phyloP scores from a whole-genome alignment of 2,888 invertebrate species.

The Portevinia maculata region DNA sequence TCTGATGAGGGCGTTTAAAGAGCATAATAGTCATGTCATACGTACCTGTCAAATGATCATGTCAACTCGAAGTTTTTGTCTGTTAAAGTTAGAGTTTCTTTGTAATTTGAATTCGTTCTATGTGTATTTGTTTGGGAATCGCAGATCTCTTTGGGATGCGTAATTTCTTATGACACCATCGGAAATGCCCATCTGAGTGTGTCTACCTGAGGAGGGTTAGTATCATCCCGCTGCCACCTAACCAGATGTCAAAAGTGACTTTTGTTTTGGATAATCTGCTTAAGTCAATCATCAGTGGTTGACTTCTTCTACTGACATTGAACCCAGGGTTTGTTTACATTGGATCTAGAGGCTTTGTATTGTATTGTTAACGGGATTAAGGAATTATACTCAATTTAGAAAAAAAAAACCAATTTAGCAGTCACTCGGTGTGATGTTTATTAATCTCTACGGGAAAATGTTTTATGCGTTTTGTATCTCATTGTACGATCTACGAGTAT shows the following conservation, averaged over 20 bases:
- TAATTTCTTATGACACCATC: slow-evolving; percentile 71
- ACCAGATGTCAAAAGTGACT: slow-evolving; percentile 70
- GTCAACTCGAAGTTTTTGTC: slow-evolving; percentile 44
- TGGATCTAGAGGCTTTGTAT: slow-evolving; percentile 57
- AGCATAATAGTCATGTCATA: slow-evolving; percentile 72
- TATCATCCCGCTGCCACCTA: slow-evolving; percentile 37
- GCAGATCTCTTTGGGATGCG: slow-evolving; percentile 58
- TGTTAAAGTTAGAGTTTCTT: slow-evolving; percentile 51
- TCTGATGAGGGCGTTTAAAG: slow-evolving; percentile 69
- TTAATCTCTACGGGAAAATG: slow-evolving; percentile 26
- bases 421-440: slow-evolving; percentile 30
- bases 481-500: not conserved
- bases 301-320: slow-evolving; percentile 49
- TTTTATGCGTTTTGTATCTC: slow-evolving; percentile 29
- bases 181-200: slow-evolving; percentile 53
- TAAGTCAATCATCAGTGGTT: slow-evolving; percentile 69
- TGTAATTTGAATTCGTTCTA: slow-evolving; percentile 31
- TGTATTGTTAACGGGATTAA: slow-evolving; percentile 69
- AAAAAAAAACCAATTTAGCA: slow-evolving; percentile 68
- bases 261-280: slow-evolving; percentile 72
- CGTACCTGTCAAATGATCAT: slow-evolving; percentile 70
- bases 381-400: slow-evolving; percentile 59
- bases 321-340: slow-evolving; percentile 65
- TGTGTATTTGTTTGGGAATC: slow-evolving; percentile 39
- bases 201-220: slow-evolving; percentile 44